Evolutionary conservation across 1,140 invertebrate genomes (phyloP), one percentile per base, ranked within the genome.

Genomic region (Drosophila ercepeae): DNA sequence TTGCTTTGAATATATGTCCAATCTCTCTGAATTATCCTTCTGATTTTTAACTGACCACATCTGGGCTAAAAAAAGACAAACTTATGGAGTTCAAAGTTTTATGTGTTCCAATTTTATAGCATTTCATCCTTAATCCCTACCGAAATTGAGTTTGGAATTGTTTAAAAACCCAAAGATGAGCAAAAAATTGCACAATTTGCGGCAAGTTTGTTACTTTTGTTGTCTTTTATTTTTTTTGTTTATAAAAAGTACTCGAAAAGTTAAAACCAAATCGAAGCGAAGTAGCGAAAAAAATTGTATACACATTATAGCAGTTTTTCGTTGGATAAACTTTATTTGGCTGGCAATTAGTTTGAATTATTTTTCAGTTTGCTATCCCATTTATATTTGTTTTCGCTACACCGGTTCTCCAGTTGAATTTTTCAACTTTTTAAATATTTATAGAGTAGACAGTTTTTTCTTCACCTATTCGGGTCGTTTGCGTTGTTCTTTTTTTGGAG

Each of bases 391-490:
- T 48, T 55, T 45, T 49, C 59, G 51, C 45, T 41, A 36, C 52
- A 19, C 46, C 41, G 34, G 51, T 52, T 27, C 36, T 6, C 59
- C 8, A 19, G 29, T 25, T 65, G 69, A 13, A 59, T 75, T 81
- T 81, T 81, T 45, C 19, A 75, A 75, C 75, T 83, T 78, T 83
- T 77, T 45, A 83, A 83, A 83, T 83, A 83, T 78, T 83, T 83
- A 75, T 81, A 68, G 19, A 41, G 49, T n/a, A 34, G 29, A 32
- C 36, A 25, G 50, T 18, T 59, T 75, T 77, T 32, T 32, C 29
- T 74, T 55, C 25, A 49, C 25, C 32, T 32, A 32, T 45, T 45
- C n/a, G 23, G 9, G n/a, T 11, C 1, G n/a, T 5, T 16, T 18
- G 25, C 1, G 11, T n/a, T 0, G 6, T 23, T 23, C 8, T 25